Percentiles rank a stretch among this genome's conserved stretches.
Conservation (phyloP, 2,113 vertebrate species). For the Muscicapa adusta region DNA sequence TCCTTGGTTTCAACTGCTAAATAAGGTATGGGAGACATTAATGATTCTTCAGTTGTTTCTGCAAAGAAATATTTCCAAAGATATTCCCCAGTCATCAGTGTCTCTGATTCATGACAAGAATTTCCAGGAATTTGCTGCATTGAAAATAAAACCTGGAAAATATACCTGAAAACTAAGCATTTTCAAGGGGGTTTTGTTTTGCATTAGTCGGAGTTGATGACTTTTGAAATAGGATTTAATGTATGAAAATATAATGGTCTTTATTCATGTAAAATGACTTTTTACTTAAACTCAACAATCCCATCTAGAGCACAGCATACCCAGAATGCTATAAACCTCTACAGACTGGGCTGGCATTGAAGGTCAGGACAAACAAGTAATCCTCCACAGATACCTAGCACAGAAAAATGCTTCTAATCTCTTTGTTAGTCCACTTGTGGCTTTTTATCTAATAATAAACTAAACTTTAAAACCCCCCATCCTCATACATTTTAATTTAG, state of each 20-base stretch:
- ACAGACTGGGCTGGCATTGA: background rate
- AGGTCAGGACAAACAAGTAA: background rate
- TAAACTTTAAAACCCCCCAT: background rate
- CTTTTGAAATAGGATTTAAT: background rate
- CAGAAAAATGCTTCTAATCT: constrained; percentile 34
- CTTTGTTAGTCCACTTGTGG: background rate
- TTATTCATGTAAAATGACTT: background rate
- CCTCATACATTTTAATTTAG: background rate
- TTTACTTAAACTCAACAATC: background rate
- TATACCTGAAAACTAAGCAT: background rate
- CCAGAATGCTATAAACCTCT: background rate
- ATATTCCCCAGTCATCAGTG: background rate
- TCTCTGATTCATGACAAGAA: background rate
- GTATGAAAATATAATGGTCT: background rate
- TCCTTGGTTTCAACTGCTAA: background rate
- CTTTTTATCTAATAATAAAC: constrained; percentile 34
- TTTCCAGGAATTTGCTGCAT: background rate
- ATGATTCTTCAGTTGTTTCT: background rate
- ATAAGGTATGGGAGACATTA: background rate
- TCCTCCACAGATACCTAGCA: constrained; percentile 29
- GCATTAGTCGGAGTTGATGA: background rate
- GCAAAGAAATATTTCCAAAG: background rate
- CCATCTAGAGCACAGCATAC: background rate
- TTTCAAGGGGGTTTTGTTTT: background rate
- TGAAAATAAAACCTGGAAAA: background rate